A percentile compares a stretch with the other conserved stretches of the same genome.
These are phyloP conservation scores for Calephelis perditalis DNA, from an alignment of 2,888 invertebrate species.

Conservation along the genomic window DNA sequence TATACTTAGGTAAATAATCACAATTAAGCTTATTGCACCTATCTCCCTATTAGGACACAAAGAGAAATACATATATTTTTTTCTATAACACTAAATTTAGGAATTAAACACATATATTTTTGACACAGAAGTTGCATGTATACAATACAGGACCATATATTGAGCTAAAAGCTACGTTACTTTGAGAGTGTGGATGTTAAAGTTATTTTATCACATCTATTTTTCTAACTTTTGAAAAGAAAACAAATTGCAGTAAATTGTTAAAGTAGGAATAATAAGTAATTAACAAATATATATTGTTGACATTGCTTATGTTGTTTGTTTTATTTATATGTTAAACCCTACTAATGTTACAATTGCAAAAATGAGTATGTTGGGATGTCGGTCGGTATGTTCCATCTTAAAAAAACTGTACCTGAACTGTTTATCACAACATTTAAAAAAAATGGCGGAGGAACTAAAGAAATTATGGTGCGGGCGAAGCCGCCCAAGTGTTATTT, in stretches of 20 bases:
- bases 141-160: constrained; percentile 47
- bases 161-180: constrained; percentile 31
- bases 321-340: constrained; percentile 44
- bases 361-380: too few species aligned
- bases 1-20: too few species aligned
- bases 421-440: too few species aligned
- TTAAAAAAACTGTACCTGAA: too few species aligned
- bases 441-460: too few species aligned
- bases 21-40: neutral
- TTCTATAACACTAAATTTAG: constrained; percentile 42
- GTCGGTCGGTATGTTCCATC: neutral
- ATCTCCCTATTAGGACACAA: constrained; percentile 2
- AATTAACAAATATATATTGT: constrained; percentile 66
- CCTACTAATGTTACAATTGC: too few species aligned
- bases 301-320: constrained; percentile 67
- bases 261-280: constrained; percentile 52
- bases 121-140: constrained; percentile 29
- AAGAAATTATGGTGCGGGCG: too few species aligned
- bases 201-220: constrained; percentile 61
- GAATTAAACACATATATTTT: constrained; percentile 33
- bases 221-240: constrained; percentile 60
- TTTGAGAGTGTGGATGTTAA: constrained; percentile 51
- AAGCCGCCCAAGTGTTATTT: too few species aligned
- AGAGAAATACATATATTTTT: constrained; percentile 37
- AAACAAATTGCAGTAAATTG: constrained; percentile 57